Evolutionary conservation across 1,140 invertebrate genomes (phyloP).

Genomic region (Panonychus citri): DNA sequence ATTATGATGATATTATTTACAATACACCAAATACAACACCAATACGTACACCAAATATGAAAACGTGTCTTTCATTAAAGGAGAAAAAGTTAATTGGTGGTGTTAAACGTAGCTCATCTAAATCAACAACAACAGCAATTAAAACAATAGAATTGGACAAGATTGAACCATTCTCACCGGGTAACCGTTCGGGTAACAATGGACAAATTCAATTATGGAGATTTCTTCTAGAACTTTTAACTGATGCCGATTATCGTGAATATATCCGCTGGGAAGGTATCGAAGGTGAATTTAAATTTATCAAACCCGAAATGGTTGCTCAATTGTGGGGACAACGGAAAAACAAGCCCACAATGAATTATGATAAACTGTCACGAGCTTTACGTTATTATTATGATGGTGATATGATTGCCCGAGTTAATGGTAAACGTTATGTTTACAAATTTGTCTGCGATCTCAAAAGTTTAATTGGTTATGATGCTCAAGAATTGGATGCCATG

Average conservation of each 20-base stretch:
- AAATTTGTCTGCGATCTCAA: conserved; percentile 73
- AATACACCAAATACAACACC: background rate
- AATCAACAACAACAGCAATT: background rate
- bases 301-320: conserved; percentile 92
- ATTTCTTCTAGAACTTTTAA: conserved; percentile 86
- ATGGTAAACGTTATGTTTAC: conserved; percentile 67
- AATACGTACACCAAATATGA: background rate
- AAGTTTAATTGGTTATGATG: conserved; percentile 52
- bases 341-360: conserved; percentile 83
- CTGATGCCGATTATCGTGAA: conserved; percentile 56
- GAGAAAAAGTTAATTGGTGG: conserved; percentile 9
- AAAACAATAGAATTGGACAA: background rate
- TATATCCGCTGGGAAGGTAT: conserved; percentile 90
- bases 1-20: background rate
- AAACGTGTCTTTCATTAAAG: background rate
- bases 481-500: conserved; percentile 43
- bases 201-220: conserved; percentile 98
- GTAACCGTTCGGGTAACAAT: conserved; percentile 14
- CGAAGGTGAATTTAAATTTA: conserved; percentile 82
- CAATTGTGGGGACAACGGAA: conserved; percentile 76
- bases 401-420: conserved; percentile 71
- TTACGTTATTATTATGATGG: conserved; percentile 72
- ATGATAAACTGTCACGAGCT: conserved; percentile 69
- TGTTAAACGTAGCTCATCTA: conserved; percentile 1
- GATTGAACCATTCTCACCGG: background rate